Conservation (phyloP, 2,113 vertebrate genomes). For the Telmatochromis sp. region DNA sequence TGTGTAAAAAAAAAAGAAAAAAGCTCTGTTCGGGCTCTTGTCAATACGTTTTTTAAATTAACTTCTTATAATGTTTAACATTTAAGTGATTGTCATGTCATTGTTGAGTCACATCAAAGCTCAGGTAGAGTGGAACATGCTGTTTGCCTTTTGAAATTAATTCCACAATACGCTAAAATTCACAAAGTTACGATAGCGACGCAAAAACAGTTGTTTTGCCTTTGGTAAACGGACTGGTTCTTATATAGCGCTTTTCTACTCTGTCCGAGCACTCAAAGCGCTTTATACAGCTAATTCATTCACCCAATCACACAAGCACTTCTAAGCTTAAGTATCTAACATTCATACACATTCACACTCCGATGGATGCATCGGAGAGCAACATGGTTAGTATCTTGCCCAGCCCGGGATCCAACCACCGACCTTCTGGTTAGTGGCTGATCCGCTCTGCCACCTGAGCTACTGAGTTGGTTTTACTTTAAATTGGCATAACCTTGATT, state of each 20-base stretch:
- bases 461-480: background rate
- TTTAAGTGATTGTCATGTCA: too few relatives aligned
- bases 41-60: too few relatives aligned
- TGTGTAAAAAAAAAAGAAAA: too few relatives aligned
- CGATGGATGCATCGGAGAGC: rapidly evolving
- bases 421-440: rapidly evolving
- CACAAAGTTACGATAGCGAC: background rate
- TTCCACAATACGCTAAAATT: background rate
- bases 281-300: rapidly evolving
- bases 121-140: rapidly evolving
- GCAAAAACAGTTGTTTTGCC: background rate
- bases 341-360: background rate
- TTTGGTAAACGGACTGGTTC: background rate
- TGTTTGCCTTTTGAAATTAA: background rate
- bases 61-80: too few relatives aligned
- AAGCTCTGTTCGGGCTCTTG: too few relatives aligned
- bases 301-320: background rate
- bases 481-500: background rate
- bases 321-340: background rate
- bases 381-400: background rate
- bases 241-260: background rate
- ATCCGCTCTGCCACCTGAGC: background rate
- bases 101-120: too few relatives aligned
- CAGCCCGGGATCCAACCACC: rapidly evolving
- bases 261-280: rapidly evolving